A percentile compares a stretch with the other conserved stretches of the same genome.
These are phyloP conservation scores for Serinus canaria DNA, from an alignment of 2,113 vertebrate species.

Conservation along the genomic window DNA sequence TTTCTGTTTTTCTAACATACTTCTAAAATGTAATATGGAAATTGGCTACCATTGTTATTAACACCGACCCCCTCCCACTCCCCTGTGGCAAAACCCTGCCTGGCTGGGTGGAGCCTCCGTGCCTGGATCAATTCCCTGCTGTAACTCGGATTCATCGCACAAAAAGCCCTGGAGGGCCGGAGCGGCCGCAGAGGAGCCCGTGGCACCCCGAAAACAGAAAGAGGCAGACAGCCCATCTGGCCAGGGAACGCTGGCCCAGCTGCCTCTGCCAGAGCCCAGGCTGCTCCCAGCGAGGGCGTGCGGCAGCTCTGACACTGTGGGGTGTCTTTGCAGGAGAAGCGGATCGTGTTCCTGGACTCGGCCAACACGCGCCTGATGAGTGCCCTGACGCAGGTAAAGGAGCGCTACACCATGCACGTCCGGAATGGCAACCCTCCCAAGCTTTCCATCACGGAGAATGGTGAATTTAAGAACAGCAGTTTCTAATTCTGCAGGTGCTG, in stretches of 20 bases:
- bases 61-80: neutral
- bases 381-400: slow-evolving; percentile 95
- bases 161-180: neutral
- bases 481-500: slow-evolving; percentile 76
- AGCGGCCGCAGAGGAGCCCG: neutral
- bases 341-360: slow-evolving; percentile 90
- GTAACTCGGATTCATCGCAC: neutral
- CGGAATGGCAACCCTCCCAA: slow-evolving; percentile 93
- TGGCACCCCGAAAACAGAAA: slow-evolving; percentile 56
- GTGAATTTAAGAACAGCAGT: slow-evolving; percentile 98
- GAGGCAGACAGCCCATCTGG: slow-evolving; percentile 68
- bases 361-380: slow-evolving; percentile 93
- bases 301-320: neutral
- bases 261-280: neutral
- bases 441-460: slow-evolving; percentile 98
- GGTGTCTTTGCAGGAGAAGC: slow-evolving; percentile 86
- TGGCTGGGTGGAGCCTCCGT: neutral
- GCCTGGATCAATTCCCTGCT: neutral
- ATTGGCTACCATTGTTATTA: slow-evolving; percentile 12
- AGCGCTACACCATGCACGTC: slow-evolving; percentile 88
- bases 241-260: slow-evolving; percentile 12
- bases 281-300: rapidly evolving
- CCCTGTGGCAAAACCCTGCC: neutral
- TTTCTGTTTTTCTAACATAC: slow-evolving; percentile 56
- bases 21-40: neutral